phyloP scores from a whole-genome alignment of 2,888 invertebrate genomes.

The Bhutanitis thaidina region DNA sequence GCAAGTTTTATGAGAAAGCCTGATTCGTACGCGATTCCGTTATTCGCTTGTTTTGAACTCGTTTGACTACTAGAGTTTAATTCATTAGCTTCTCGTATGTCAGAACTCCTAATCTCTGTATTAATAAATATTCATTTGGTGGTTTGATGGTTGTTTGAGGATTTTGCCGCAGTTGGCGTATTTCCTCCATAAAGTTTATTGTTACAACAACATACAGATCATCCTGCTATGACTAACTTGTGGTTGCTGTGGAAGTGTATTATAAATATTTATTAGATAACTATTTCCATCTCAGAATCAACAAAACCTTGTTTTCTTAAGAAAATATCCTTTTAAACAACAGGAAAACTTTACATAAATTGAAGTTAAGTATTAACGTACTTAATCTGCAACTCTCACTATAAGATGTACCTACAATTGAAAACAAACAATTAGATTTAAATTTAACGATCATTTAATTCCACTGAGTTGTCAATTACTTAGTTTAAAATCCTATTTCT shows the following conservation, averaged over 20 bases:
- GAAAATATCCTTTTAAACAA: too few relatives aligned
- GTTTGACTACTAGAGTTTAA: conserved; percentile 42
- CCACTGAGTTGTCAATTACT: too few relatives aligned
- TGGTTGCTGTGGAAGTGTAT: conserved; percentile 20
- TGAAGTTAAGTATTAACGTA: too few relatives aligned
- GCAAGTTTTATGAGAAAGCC: conserved; percentile 45
- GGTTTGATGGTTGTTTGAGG: conserved; percentile 16
- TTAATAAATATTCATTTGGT: conserved; percentile 5
- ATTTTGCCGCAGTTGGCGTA: not conserved
- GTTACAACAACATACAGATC: conserved; percentile 13
- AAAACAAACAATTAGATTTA: too few relatives aligned
- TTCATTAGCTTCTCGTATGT: conserved; percentile 25
- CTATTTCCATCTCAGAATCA: not conserved
- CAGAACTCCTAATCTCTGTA: conserved; percentile 4
- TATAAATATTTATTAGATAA: conserved; percentile 30
- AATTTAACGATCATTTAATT: too few relatives aligned
- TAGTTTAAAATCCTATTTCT: too few relatives aligned
- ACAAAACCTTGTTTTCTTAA: too few relatives aligned
- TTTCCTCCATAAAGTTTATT: conserved; percentile 2
- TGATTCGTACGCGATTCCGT: conserved; percentile 57
- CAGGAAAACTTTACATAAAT: too few relatives aligned
- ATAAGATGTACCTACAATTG: too few relatives aligned
- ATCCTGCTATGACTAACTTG: conserved; percentile 27
- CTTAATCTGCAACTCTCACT: too few relatives aligned
- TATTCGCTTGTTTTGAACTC: conserved; percentile 63